These are phyloP conservation scores for Chymomyza procnemis DNA, from an alignment of 2,888 invertebrate species.

Conservation along the genomic window DNA sequence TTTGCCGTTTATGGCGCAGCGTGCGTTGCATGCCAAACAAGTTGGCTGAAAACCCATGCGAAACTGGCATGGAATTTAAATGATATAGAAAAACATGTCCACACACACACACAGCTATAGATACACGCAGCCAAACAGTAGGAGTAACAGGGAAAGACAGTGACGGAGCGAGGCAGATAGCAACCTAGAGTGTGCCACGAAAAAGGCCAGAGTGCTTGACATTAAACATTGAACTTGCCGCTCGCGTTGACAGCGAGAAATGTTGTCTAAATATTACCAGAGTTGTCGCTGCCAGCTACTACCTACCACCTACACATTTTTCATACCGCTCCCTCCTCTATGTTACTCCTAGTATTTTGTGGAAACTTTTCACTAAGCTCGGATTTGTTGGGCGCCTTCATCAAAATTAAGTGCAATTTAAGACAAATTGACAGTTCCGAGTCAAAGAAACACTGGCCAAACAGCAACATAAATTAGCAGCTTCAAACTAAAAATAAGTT, in stretches of 20 bases:
- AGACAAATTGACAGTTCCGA: not conserved
- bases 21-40: constrained; percentile 34
- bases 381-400: not conserved
- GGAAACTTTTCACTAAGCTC: not conserved
- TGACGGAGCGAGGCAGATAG: not conserved
- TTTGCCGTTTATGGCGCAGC: constrained; percentile 39
- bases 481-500: not conserved
- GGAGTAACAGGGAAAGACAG: not conserved
- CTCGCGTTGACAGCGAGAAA: not conserved
- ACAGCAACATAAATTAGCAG: not conserved
- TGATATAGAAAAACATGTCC: constrained; percentile 22
- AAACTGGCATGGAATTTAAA: constrained; percentile 48
- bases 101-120: not conserved
- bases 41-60: constrained; percentile 32
- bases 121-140: not conserved
- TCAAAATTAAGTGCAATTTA: not conserved
- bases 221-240: constrained; percentile 33
- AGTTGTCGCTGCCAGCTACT: not conserved
- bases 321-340: not conserved
- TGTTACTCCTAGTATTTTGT: not conserved
- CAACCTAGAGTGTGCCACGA: not conserved
- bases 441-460: not conserved
- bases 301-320: not conserved
- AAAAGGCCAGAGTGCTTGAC: constrained; percentile 31
- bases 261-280: not conserved